Base-by-base conservation (phyloP, 1,140 invertebrate genomes). In the Anagrus nilaparvatae region DNA sequence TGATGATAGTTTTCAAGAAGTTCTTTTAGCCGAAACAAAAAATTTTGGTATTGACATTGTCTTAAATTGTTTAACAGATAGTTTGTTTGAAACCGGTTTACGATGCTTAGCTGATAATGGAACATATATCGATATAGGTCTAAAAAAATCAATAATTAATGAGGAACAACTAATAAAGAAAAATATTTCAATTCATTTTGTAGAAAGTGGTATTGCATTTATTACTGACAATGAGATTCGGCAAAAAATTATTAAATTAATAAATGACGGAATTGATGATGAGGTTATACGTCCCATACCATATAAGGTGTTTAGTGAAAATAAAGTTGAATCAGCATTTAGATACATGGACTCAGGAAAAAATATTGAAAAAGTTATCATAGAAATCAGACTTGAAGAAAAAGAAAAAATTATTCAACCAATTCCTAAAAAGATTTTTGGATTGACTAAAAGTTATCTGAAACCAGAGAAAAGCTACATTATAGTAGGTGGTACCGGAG, bases 31-130 rank as follows among this genome's bases (percentile, higher is more conserved):
- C 47, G 58, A 61, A 37, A 79, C 77, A 1, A 59, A 68, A 20
- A 76, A 76, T 6, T 58, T 61, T 52, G 82, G 82, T 33, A 81
- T 86, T 4, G 77, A 85, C 55, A 59, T 84, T 30, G 77, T 86
- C 3, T 65, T 86, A 2, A 84, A 84, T 62, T 85, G 82, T 3
- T 58, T 85, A 14, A 71, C 81, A 18, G 81, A 81, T 45, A 81
- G 84, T 30, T 82, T 82, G 59, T 65, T 85, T 3, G 75, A 72
- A 56, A 75, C 78, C 1, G 81, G 87, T 53, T 56, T 88, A 47
- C 76, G 86, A 19, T 82, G 85, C 54, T 63, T 94, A 5, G 76
- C 71, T 4, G 59, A 65, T 42, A 64, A 70, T 19, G 81, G 79
- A 0, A 63, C 74, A 17, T 84, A 83, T 60, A 55, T 84, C 8